Evolutionary conservation across 2,113 vertebrate species (phyloP), one percentile per base, ranked within the genome.

Genomic region (Syngnathus floridae): DNA sequence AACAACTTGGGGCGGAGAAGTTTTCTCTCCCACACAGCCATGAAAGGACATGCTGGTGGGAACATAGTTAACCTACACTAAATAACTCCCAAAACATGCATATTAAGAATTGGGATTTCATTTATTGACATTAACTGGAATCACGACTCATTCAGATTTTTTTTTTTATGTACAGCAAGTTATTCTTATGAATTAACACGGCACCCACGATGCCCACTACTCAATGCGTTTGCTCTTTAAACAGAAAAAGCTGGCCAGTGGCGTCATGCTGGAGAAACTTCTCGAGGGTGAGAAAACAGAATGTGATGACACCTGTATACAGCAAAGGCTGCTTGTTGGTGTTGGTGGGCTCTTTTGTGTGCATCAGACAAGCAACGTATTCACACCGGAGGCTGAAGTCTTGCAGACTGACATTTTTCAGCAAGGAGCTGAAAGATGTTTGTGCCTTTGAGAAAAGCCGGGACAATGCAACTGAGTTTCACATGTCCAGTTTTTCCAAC

Each of bases 231-330:
- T 41, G 8, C 49, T n/a, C n/a, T 8, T n/a, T 51, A 51, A 51
- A 8, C 19, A 38, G 7, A 38, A 37, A 60, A 19, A 40, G 58
- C 37, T 21, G 37, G 37, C n/a, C 58, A 43, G 38, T 21, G 19
- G 1, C 36, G 14, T 37, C 35, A 59, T n/a, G 17, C 36, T 59
- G 19, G 10, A 4, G 11, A 41, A 60, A 41, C 4, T 5, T 21
- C n/a, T 60, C 38, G n/a, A 21, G n/a, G 37, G 11, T 13, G 10
- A 21, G 11, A 2, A 22, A n/a, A 60, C 38, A 22, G n/a, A 61
- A 61, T 61, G 11, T 60, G 59, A 61, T 61, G 59, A 61, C 59
- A 14, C 59, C n/a, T 26, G 38, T 16, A 43, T 7, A 43, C 12
- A 13, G n/a, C 12, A 61, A 40, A 61, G n/a, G 36, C 13, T 17